Base-by-base conservation (phyloP, 1,140 invertebrate species). In the Drosophila albomicans region DNA sequence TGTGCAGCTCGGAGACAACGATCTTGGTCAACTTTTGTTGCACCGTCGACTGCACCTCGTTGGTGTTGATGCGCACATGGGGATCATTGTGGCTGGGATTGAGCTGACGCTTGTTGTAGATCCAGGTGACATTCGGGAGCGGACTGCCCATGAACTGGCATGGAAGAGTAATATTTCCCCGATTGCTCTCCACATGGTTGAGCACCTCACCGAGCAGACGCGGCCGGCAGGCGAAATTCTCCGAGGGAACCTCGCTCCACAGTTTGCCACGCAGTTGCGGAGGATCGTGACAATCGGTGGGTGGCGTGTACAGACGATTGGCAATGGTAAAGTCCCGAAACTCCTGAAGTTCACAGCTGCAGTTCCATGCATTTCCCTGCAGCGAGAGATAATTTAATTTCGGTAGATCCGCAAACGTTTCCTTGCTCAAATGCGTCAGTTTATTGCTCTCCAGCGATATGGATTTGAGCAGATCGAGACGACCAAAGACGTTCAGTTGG, bases 151-250 rank as follows among this genome's bases (percentile, higher is more conserved):
- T 93, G 0, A 97, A 96, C 81, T 95, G 95, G 85, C 97, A 98
- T 43, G 94, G 94, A 2, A 98, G 92, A 0, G 95, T 96, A 0
- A 96, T 94, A 61, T 97, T 95, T 16, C 94, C 94, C n/a, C 95
- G 95, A 8, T 93, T 94, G 2, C 94, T 94, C 28, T 94, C 93
- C 5, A 96, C 92, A 2, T 94, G 81, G 10, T 93, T 93, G 0
- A 94, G 92, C 87, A 48, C 91, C 10, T 95, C 93, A 91, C 95
- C 93, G 5, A 94, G 46, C 82, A 98, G 96, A 49, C 94, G 94
- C 0, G 97, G 97, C 35, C 94, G 93, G 91, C 97, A 98, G n/a
- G 97, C 97, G 82, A 98, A 98, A 59, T 97, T 95, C 10, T 95
- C 94, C 0, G 95, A 94, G 10, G 93, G 92, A 0, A 97, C 92